These are phyloP conservation scores for Liasis olivaceus DNA, from an alignment of 2,797 vertebrate species.

Conservation along the genomic window DNA sequence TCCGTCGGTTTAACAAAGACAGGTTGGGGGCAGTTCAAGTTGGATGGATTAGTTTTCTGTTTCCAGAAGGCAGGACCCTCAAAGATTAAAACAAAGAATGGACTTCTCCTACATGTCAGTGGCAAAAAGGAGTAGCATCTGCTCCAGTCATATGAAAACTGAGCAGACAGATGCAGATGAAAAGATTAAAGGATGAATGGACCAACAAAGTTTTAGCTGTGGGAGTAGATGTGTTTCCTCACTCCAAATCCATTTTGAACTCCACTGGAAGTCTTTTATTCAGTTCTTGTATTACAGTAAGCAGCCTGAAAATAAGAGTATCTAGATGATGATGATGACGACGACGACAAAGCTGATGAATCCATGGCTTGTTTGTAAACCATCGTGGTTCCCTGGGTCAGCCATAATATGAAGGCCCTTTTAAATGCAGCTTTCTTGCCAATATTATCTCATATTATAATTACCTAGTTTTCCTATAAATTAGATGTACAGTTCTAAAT, in stretches of 20 bases:
- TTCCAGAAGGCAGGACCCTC: neutral
- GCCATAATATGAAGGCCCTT: neutral
- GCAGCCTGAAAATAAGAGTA: neutral
- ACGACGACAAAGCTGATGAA: neutral
- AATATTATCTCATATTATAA: neutral
- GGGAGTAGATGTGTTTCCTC: neutral
- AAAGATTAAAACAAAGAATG: neutral
- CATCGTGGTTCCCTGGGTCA: neutral
- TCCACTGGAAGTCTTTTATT: neutral
- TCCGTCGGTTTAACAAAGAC: slow-evolving; percentile 1
- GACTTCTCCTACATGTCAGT: neutral
- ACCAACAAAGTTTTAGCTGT: neutral
- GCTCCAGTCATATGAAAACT: neutral
- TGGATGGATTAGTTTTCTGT: neutral
- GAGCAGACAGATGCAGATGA: neutral
- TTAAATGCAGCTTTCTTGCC: neutral
- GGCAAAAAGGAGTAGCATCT: neutral
- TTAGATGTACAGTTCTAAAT: neutral
- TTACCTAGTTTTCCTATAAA: neutral
- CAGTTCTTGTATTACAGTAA: neutral
- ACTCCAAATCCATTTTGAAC: neutral
- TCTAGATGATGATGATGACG: too few relatives aligned
- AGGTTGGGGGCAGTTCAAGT: neutral
- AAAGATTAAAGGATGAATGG: neutral
- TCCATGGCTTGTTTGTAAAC: neutral